A percentile compares a stretch with the other conserved stretches of the same genome.
Evolutionary conservation across 2,797 vertebrate genomes (phyloP).

Genomic region (Acrocephalus scirpaceus): DNA sequence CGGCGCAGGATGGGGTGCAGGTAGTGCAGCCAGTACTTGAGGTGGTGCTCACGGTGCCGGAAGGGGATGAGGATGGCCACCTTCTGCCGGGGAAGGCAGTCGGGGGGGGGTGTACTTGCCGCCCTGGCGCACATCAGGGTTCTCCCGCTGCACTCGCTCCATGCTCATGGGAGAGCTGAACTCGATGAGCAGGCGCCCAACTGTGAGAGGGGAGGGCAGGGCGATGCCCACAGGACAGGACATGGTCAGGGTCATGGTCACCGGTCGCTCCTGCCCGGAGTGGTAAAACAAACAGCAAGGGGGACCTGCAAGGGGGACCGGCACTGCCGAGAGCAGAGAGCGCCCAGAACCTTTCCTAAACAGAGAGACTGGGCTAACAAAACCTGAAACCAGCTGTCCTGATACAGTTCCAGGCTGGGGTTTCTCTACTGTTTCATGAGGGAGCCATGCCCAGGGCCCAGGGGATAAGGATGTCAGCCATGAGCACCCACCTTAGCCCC

Average conservation of each 20-base stretch:
- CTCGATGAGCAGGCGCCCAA: constrained; percentile 96
- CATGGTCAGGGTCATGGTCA: background rate
- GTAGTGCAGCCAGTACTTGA: constrained; percentile 99
- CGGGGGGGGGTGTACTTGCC: constrained; percentile 88
- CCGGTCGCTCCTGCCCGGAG: background rate
- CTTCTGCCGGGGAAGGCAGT: constrained; percentile 91
- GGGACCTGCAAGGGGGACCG: background rate
- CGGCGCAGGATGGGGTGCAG: constrained; percentile 95
- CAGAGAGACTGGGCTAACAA: background rate
- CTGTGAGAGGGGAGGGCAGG: constrained; percentile 75
- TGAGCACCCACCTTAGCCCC: background rate
- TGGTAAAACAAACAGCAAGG: background rate
- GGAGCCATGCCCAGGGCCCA: background rate
- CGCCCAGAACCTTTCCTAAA: background rate
- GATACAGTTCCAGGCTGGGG: background rate
- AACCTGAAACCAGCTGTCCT: background rate
- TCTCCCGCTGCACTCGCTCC: constrained; percentile 95
- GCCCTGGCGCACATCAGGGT: constrained; percentile 92
- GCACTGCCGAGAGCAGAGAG: background rate
- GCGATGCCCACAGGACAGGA: background rate
- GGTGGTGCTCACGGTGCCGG: constrained; percentile 94
- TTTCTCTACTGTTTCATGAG: background rate
- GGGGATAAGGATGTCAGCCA: background rate
- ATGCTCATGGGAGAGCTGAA: constrained; percentile 97
- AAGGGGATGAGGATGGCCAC: constrained; percentile 99